Conservation (phyloP, 2,888 invertebrate genomes). For the Oscheius sp. region DNA sequence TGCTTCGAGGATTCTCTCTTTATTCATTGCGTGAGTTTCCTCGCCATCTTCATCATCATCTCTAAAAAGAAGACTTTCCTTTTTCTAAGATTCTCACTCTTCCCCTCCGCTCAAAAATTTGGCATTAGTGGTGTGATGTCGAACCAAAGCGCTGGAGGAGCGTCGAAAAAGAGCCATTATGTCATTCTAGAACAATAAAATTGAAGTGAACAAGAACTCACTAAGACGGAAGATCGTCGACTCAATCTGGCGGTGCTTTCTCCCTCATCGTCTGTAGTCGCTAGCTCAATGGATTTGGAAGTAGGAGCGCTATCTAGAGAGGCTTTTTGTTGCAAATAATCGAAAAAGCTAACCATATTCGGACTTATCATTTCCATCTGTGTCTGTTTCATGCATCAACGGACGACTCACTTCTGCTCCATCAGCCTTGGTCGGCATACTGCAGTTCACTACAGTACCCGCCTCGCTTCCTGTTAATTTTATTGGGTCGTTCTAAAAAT, state of each 20-base stretch:
- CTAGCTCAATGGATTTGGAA: conserved; percentile 40
- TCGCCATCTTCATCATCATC: conserved; percentile 62
- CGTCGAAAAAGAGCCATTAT: conserved; percentile 67
- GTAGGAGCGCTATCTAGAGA: conserved; percentile 45
- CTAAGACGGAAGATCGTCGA: conserved; percentile 52
- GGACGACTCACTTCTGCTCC: conserved; percentile 19
- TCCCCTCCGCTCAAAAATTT: conserved; percentile 42
- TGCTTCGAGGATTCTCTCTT: conserved; percentile 68
- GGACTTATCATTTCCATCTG: conserved; percentile 12
- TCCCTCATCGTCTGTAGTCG: conserved; percentile 51
- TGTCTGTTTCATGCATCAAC: conserved; percentile 28
- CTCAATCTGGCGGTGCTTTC: conserved; percentile 47
- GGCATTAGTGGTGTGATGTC: conserved; percentile 43
- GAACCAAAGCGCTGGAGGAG: conserved; percentile 58
- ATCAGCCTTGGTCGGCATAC: conserved; percentile 23
- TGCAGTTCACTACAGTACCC: conserved; percentile 17
- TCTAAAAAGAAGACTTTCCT: conserved; percentile 40
- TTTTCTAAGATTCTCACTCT: conserved; percentile 36
- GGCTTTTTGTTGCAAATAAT: not conserved
- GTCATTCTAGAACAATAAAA: conserved; percentile 56
- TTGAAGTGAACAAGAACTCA: conserved; percentile 24
- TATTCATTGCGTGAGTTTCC: conserved; percentile 41
- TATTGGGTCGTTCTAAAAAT: not conserved
- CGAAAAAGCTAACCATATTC: not conserved
- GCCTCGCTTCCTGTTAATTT: not conserved